Percentiles rank a stretch among this genome's conserved stretches.
These are phyloP conservation scores for Phymorhynchus buccinoides DNA, from an alignment of 1,140 invertebrate species.

Conservation along the genomic window DNA sequence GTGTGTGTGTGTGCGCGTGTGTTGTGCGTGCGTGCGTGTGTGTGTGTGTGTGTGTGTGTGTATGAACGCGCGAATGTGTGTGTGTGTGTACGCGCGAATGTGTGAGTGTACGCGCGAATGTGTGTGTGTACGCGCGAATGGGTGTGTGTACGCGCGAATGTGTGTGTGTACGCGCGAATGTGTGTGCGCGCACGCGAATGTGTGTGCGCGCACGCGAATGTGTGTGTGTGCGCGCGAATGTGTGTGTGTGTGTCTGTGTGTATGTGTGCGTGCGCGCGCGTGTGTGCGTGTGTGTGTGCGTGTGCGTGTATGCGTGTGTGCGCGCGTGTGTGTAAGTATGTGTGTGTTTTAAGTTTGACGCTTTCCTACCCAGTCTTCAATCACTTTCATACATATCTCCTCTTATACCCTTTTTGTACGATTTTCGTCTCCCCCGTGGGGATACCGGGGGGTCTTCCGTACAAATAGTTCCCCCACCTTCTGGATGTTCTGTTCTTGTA, in stretches of 20 bases:
- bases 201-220: too few relatives aligned
- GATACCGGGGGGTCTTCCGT: too few relatives aligned
- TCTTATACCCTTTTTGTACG: background rate
- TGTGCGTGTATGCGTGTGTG: slow-evolving; percentile 24
- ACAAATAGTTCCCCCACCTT: too few relatives aligned
- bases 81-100: slow-evolving; percentile 8
- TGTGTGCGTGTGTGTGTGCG: slow-evolving; percentile 9
- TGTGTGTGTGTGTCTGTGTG: slow-evolving; percentile 18
- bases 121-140: background rate
- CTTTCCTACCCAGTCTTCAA: too few relatives aligned
- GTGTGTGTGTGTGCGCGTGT: background rate
- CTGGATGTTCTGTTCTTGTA: too few relatives aligned
- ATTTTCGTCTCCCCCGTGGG: too few relatives aligned
- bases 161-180: background rate
- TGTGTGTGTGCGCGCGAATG: background rate
- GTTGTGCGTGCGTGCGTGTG: too few relatives aligned
- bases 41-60: too few relatives aligned
- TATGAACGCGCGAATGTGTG: background rate
- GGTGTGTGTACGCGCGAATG: slow-evolving; percentile 14
- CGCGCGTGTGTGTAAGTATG: slow-evolving; percentile 14
- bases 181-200: background rate
- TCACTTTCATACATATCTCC: too few relatives aligned
- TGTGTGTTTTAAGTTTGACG: background rate
- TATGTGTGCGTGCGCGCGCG: background rate
- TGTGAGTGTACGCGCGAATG: background rate